Evolutionary conservation across 2,797 vertebrate species (phyloP), one percentile per base, ranked within the genome.

Genomic region (Neosalanx taihuensis): DNA sequence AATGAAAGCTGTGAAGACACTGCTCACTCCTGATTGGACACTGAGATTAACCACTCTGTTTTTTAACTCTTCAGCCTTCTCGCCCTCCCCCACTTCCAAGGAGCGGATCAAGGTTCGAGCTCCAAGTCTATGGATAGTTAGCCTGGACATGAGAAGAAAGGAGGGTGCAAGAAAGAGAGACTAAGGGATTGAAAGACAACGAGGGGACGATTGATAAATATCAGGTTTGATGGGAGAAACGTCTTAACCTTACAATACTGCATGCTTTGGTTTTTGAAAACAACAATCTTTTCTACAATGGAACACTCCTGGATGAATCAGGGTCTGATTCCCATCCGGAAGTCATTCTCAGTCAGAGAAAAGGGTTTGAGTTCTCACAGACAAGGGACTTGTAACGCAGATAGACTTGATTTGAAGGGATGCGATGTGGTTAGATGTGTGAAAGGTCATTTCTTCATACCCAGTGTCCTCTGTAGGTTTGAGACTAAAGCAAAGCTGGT

Each of bases 21-120:
- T 93, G 86, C 93, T 90, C 72, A 95, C 90, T 80, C 93, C 92
- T 67, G 91, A 91, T 53, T 93, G 89, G 63, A 92, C 64, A 72
- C 93, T 95, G 66, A 93, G 77, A n/a, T 92, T 77, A 77, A 94
- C 67, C 58, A 93, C 85, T 35, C 81, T 90, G 70, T 87, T 72
- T 76, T 75, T 87, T n/a, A 79, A 69, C 79, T 26, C 74, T 46
- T 65, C 72, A 37, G 29, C 59, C 46, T 66, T 51, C 62, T 37
- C 66, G 26, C 60, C 71, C 17, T 81, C 61, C 35, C 83, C 76
- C 61, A 72, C 79, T 79, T 94, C 92, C 72, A 94, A 82, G 30
- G 74, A 81, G 66, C 89, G 89, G 73, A 95, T 92, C 72, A 91
- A 79, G 37, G 86, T 76, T 18, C 78, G 90, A 67, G 93, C 93